phyloP scores from a whole-genome alignment of 2,113 vertebrate genomes.

The Gasterosteus aculeatus region DNA sequence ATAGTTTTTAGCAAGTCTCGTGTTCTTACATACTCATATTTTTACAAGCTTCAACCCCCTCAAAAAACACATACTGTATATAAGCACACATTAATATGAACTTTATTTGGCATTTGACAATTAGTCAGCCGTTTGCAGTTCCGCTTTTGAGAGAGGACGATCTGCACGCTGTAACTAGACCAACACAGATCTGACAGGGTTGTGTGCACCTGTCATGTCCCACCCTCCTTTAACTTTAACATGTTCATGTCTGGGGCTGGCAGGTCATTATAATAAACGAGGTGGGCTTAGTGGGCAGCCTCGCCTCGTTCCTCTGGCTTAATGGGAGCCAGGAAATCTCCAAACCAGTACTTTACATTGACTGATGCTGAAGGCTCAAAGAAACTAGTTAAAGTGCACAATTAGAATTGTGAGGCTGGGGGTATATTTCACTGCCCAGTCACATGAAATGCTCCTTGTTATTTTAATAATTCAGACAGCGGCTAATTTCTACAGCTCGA shows the following conservation, averaged over 20 bases:
- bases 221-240: constrained; percentile 89
- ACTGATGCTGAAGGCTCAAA: constrained; percentile 90
- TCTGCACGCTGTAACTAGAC: constrained; percentile 89
- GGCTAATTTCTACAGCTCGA: constrained; percentile 92
- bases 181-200: constrained; percentile 91
- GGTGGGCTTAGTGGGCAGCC: constrained; percentile 85
- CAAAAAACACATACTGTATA: background rate
- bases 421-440: constrained; percentile 85
- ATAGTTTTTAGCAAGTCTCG: background rate
- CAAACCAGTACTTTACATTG: constrained; percentile 88
- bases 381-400: constrained; percentile 96
- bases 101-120: constrained; percentile 87
- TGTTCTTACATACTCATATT: background rate
- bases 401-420: constrained; percentile 82
- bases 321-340: constrained; percentile 91
- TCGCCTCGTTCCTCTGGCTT: constrained; percentile 82
- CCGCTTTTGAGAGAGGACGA: constrained; percentile 81
- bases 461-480: constrained; percentile 98
- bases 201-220: constrained; percentile 91
- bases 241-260: constrained; percentile 95
- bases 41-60: background rate
- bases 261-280: constrained; percentile 99
- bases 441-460: constrained; percentile 97
- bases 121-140: constrained; percentile 80
- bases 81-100: constrained; percentile 73